Conservation (phyloP, 2,888 invertebrate species). For the Patella ulyssiponensis region DNA sequence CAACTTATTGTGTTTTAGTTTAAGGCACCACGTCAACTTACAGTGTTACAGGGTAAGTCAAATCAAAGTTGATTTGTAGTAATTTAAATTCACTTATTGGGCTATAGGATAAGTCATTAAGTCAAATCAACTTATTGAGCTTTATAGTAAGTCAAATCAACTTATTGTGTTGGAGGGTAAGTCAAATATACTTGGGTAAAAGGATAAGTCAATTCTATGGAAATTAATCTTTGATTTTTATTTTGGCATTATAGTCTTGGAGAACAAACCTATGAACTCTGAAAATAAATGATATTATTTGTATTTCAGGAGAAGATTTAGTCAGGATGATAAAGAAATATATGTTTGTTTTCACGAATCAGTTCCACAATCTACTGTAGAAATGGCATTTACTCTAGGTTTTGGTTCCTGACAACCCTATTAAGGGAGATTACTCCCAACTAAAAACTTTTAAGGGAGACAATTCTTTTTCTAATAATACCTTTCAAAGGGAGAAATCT, state of each 20-base stretch:
- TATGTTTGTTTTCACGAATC: slow-evolving; percentile 91
- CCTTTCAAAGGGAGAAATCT: too few species aligned
- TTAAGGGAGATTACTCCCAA: too few species aligned
- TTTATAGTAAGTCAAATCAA: not conserved
- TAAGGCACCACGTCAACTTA: too few species aligned
- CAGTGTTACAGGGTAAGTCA: too few species aligned
- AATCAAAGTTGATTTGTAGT: too few species aligned
- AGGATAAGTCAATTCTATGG: not conserved
- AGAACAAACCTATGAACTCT: not conserved
- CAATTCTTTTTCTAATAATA: too few species aligned
- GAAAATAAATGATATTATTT: not conserved
- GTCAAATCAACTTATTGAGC: too few species aligned
- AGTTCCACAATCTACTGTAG: slow-evolving; percentile 89
- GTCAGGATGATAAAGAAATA: slow-evolving; percentile 83
- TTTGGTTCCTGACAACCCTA: slow-evolving; percentile 40
- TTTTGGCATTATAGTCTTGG: not conserved
- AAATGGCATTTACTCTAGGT: slow-evolving; percentile 85
- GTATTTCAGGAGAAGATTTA: slow-evolving; percentile 60
- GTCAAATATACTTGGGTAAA: not conserved
- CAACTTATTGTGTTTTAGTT: too few species aligned
- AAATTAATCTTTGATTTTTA: not conserved
- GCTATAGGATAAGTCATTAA: too few species aligned
- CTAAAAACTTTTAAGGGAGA: too few species aligned
- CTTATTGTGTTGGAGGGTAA: not conserved
- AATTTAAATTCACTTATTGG: too few species aligned